Base-by-base conservation (phyloP, 2,888 invertebrate species). In the Cheilosia urbana region DNA sequence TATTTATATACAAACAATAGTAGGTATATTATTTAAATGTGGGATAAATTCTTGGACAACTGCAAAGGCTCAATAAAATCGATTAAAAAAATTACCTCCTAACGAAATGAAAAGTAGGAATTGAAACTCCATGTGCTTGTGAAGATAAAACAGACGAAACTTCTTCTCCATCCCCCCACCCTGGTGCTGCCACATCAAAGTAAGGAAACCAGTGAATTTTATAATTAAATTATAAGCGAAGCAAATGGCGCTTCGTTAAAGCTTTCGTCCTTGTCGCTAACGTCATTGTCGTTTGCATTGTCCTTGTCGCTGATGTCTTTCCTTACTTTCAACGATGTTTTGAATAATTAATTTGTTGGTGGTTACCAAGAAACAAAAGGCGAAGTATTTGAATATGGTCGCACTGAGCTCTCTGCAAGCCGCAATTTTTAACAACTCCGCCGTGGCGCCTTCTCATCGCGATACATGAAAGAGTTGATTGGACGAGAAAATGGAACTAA, bases 261-360 rank as follows among this genome's bases (percentile, higher is more conserved):
- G 51, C 37, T 60, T 24, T 40, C 45, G 17, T 55, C 62, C 34
- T 37, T 47, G 49, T 66, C 42, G 21, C 42, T 13, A 40, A 49
- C 34, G 27, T 66, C 47, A 27, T 57, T 21, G 37, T 51, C n/a
- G 40, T 68, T 65, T n/a, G n/a, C 24, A 27, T 3, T 68, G 42
- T 57, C 60, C 11, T 51, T 60, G 34, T n/a, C 45, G 9, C 9
- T 30, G 45, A n/a, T 11, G n/a, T 42, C 63, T 13, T 49, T 30
- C 58, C 51, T n/a, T 19, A 30, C 30, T 57, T 40, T 21, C 65
- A 37, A 30, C 55, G 24, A 57, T 58, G 57, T 55, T 77, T 77
- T 77, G 68, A 69, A 77, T 77, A 77, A 77, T 77, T 77, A 77
- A 77, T 77, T 77, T 62, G 17, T 30, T 55, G 42, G 77, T 34